Conservation (phyloP, 2,888 invertebrate genomes). For the Rhogogaster chlorosoma region DNA sequence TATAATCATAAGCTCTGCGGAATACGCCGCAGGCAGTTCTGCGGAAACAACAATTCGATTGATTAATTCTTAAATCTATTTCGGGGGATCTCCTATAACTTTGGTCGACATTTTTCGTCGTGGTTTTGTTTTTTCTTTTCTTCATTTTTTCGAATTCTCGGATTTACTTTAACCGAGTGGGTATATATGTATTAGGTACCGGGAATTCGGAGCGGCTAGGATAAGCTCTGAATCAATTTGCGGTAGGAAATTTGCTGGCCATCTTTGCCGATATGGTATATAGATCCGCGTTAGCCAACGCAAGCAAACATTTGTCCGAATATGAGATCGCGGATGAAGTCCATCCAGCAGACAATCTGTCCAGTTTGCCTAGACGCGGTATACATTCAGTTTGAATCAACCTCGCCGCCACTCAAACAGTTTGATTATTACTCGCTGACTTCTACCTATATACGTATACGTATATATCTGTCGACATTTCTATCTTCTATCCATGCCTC, state of each 20-base stretch:
- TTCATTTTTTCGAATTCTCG: background rate
- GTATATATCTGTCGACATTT: background rate
- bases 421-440: background rate
- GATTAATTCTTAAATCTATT: background rate
- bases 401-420: constrained; percentile 17
- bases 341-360: background rate
- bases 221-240: background rate
- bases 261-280: background rate
- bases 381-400: constrained; percentile 33
- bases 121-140: background rate
- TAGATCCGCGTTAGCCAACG: background rate
- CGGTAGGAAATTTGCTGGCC: background rate
- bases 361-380: constrained; percentile 21
- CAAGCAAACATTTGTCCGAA: constrained; percentile 33
- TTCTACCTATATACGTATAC: no score
- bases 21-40: no score
- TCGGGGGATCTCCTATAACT: background rate
- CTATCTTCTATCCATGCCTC: background rate
- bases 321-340: background rate
- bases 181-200: background rate
- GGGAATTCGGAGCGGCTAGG: background rate
- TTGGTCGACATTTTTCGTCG: background rate
- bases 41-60: background rate
- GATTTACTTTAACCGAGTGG: background rate
- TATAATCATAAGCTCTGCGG: no score